A percentile compares a stretch with the other conserved stretches of the same genome.
Evolutionary conservation across 2,113 vertebrate genomes (phyloP).

Genomic region (Bubo bubo): DNA sequence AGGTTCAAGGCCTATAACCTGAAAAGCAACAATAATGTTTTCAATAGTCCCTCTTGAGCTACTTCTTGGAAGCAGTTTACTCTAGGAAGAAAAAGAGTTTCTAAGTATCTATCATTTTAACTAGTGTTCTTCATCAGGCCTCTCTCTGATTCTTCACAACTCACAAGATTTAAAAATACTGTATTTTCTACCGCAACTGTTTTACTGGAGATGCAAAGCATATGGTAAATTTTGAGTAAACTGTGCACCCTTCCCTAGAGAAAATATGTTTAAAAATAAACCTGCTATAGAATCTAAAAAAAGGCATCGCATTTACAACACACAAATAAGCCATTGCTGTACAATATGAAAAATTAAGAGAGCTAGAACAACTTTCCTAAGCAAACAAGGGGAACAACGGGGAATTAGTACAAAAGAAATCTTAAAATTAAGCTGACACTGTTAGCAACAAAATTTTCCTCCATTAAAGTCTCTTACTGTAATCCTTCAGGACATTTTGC

Average conservation of each 20-base stretch:
- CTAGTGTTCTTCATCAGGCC: constrained; percentile 1
- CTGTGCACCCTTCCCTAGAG: constrained; percentile 21
- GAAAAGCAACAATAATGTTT: constrained; percentile 21
- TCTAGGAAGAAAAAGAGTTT: not conserved
- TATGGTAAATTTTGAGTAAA: constrained; percentile 62
- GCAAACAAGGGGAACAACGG: not conserved
- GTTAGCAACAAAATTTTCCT: not conserved
- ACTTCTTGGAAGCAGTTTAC: constrained; percentile 7
- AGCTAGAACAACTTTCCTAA: not conserved
- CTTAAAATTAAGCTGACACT: not conserved
- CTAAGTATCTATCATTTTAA: not conserved
- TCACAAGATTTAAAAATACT: constrained; percentile 18
- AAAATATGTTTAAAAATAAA: constrained; percentile 52
- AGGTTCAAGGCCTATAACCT: constrained; percentile 44
- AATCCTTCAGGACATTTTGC: not conserved
- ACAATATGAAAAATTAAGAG: not conserved
- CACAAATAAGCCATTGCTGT: not conserved
- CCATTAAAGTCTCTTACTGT: not conserved
- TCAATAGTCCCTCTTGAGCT: constrained; percentile 39
- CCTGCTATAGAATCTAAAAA: constrained; percentile 5
- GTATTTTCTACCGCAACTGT: constrained; percentile 22
- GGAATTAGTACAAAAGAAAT: not conserved
- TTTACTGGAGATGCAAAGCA: constrained; percentile 45
- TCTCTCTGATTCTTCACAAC: constrained; percentile 2
- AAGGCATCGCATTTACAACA: not conserved